These are phyloP conservation scores for Hetaerina titia DNA, from an alignment of 2,888 invertebrate species.

Conservation along the genomic window DNA sequence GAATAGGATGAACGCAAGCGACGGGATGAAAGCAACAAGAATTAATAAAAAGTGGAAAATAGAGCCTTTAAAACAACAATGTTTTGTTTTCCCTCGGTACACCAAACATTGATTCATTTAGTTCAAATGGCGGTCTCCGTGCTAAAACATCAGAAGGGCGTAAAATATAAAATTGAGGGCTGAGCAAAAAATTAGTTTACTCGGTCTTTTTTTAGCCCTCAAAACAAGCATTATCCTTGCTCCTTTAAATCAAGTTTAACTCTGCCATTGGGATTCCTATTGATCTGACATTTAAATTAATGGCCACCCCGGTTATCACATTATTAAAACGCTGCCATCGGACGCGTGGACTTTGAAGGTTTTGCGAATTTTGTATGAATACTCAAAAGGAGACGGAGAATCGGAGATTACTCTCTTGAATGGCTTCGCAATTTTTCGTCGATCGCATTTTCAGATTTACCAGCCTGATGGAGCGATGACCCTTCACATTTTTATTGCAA, in stretches of 20 bases:
- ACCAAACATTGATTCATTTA: neutral
- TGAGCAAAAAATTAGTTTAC: neutral
- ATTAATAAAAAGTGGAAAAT: neutral
- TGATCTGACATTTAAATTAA: neutral
- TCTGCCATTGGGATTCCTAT: neutral
- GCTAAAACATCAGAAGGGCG: neutral
- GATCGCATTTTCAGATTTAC: too few species aligned
- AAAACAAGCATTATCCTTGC: neutral
- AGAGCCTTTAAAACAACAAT: neutral
- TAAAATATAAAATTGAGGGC: neutral
- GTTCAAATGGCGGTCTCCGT: neutral
- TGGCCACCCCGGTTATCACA: neutral
- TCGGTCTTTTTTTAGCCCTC: neutral
- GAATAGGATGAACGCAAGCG: neutral
- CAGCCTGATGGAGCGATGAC: too few species aligned
- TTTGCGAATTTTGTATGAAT: too few species aligned
- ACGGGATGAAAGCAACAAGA: neutral
- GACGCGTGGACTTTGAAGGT: too few species aligned
- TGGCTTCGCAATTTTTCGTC: too few species aligned
- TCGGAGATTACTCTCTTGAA: too few species aligned
- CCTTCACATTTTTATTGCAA: too few species aligned
- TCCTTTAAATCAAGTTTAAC: neutral
- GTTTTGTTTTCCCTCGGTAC: neutral
- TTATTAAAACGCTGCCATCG: too few species aligned
- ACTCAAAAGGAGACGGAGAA: too few species aligned